Conservation (phyloP, 2,797 vertebrate genomes). For the Gymnothorax reevesii region DNA sequence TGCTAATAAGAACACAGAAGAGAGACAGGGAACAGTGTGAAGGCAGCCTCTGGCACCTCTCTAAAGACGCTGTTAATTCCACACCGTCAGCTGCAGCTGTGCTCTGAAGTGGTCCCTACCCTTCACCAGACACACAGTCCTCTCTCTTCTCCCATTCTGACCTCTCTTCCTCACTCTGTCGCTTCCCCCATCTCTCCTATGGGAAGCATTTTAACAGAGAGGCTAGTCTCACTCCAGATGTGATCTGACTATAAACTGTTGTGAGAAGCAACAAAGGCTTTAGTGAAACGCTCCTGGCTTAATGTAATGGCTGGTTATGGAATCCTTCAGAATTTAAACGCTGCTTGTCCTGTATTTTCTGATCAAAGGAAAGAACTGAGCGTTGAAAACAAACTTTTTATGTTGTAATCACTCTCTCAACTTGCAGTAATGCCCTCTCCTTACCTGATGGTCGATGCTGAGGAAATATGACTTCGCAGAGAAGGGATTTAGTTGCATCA, state of each 20-base stretch:
- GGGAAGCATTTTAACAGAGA: neutral
- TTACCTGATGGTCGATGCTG: neutral
- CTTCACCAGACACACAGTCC: slow-evolving; percentile 1
- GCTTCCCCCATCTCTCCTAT: neutral
- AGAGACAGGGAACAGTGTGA: neutral
- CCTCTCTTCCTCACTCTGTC: neutral
- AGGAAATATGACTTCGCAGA: neutral
- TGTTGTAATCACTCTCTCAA: neutral
- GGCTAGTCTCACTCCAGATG: neutral
- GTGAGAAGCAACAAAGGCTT: slow-evolving; percentile 8
- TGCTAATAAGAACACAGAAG: slow-evolving; percentile 56
- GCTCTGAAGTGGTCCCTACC: slow-evolving; percentile 8
- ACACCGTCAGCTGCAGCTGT: slow-evolving; percentile 30
- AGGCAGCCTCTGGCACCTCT: slow-evolving; percentile 21
- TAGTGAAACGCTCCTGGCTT: neutral
- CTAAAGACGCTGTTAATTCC: slow-evolving; percentile 26
- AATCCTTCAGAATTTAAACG: neutral
- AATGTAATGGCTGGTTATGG: neutral
- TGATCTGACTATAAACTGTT: neutral
- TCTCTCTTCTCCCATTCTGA: slow-evolving; percentile 2
- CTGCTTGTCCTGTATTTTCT: neutral
- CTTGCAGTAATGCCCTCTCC: neutral
- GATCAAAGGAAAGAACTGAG: neutral
- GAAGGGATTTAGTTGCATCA: neutral
- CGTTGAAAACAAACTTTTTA: neutral